Evolutionary conservation across 2,113 vertebrate genomes (phyloP).

Genomic region (Psephotus haematonotus): DNA sequence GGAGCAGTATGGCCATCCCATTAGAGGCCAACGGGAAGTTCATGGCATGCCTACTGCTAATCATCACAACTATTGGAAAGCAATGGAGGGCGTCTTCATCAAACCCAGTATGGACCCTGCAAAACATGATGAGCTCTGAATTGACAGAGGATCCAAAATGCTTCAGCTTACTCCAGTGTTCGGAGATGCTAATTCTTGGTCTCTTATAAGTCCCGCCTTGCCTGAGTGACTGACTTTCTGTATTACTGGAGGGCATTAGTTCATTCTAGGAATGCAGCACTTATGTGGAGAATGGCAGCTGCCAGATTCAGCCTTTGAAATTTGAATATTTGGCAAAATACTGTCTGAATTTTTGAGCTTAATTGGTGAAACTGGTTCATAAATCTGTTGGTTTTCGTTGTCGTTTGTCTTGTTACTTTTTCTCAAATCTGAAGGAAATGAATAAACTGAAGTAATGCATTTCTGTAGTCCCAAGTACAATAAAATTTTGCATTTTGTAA

Average conservation of each 20-base stretch:
- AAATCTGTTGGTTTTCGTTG: not conserved
- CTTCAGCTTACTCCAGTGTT: not conserved
- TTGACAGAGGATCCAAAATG: not conserved
- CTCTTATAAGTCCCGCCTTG: constrained; percentile 3
- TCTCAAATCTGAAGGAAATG: not conserved
- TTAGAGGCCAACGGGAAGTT: constrained; percentile 91
- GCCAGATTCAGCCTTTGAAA: not conserved
- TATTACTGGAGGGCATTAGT: constrained; percentile 28
- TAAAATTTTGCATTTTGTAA: constrained; percentile 38
- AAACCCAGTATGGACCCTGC: constrained; percentile 80
- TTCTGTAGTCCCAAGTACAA: constrained; percentile 12
- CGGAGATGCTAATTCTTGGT: not conserved
- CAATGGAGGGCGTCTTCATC: constrained; percentile 96
- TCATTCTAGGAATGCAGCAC: constrained; percentile 44
- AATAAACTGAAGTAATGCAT: not conserved
- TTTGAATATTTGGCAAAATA: not conserved
- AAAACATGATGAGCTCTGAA: constrained; percentile 91
- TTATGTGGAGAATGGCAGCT: constrained; percentile 12
- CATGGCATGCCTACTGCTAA: constrained; percentile 86
- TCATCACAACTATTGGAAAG: constrained; percentile 90
- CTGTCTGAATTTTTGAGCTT: not conserved
- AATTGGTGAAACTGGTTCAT: not conserved
- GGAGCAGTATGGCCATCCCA: constrained; percentile 94
- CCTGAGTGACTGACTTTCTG: not conserved
- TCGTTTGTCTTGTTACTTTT: constrained; percentile 21